These are phyloP conservation scores for Tetragonula clypearis DNA, from an alignment of 1,140 invertebrate species.

Conservation along the genomic window DNA sequence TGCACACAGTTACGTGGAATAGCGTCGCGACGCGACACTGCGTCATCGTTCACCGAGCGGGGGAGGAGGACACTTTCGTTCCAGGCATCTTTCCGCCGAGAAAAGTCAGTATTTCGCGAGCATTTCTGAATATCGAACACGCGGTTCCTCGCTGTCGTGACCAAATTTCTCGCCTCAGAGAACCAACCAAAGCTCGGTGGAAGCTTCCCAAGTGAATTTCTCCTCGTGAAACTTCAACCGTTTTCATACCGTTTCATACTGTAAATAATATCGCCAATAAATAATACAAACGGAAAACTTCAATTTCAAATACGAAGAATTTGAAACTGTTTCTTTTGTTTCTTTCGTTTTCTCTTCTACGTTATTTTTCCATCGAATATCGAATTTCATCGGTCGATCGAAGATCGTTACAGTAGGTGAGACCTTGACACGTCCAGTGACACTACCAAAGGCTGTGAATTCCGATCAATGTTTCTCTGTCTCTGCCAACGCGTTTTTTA, in stretches of 20 bases:
- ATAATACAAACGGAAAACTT: not conserved
- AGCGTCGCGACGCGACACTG: slow-evolving; percentile 3
- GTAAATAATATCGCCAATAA: not conserved
- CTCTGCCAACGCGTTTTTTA: no score
- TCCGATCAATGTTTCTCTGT: slow-evolving; percentile 36
- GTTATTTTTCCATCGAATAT: no score
- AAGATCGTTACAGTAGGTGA: not conserved
- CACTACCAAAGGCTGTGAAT: not conserved
- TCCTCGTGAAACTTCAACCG: not conserved
- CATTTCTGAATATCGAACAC: not conserved
- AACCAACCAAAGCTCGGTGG: not conserved
- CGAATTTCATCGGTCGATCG: not conserved
- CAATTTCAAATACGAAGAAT: not conserved
- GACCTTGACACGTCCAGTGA: slow-evolving; percentile 30
- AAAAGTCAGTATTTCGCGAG: slow-evolving; percentile 46
- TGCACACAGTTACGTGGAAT: no score
- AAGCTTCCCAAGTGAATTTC: no score
- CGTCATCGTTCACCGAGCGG: not conserved
- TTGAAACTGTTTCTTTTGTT: not conserved
- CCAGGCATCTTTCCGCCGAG: slow-evolving; percentile 20
- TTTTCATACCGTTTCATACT: not conserved
- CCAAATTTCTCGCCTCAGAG: not conserved
- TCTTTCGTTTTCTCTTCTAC: not conserved
- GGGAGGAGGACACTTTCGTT: slow-evolving; percentile 23
- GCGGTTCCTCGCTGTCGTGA: not conserved